Evolutionary conservation across 2,797 vertebrate species (phyloP).

Genomic region (Neoniphon sammara): DNA sequence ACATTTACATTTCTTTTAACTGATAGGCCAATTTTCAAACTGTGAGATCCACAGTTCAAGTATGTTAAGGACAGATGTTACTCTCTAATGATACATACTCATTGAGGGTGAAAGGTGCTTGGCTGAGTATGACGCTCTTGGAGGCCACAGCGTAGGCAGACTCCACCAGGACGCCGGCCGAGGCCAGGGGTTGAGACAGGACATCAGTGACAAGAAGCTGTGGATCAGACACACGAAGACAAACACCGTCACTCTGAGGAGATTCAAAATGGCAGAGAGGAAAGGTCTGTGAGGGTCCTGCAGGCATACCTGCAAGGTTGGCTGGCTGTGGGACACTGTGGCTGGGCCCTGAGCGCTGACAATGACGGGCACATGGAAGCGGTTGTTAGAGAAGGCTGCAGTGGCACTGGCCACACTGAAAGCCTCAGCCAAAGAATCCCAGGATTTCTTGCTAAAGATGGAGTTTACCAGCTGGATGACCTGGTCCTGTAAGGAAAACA

Average conservation of each 20-base stretch:
- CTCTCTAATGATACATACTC: constrained; percentile 81
- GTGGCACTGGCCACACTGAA: constrained; percentile 92
- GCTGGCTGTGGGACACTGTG: constrained; percentile 92
- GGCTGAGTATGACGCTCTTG: constrained; percentile 88
- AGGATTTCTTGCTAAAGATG: constrained; percentile 97
- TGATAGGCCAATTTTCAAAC: no score
- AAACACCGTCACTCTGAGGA: neutral
- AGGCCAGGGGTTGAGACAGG: constrained; percentile 89
- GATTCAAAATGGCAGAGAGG: neutral
- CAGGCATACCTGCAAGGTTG: constrained; percentile 85
- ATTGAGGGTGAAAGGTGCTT: constrained; percentile 85
- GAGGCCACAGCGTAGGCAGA: constrained; percentile 87
- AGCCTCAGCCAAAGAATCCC: constrained; percentile 91
- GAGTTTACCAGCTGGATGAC: constrained; percentile 96
- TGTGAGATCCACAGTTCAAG: no score
- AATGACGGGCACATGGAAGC: constrained; percentile 91
- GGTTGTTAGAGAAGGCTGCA: constrained; percentile 89
- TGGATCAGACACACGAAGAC: constrained; percentile 47
- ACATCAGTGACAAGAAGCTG: constrained; percentile 94
- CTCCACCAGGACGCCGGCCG: constrained; percentile 89
- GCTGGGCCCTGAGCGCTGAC: constrained; percentile 88
- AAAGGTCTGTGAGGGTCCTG: neutral
- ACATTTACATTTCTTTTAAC: no score
- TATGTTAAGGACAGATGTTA: neutral
- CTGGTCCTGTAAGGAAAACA: constrained; percentile 87